A percentile compares a stretch with the other conserved stretches of the same genome.
These are phyloP conservation scores for Cordilura impudica DNA, from an alignment of 2,888 invertebrate genomes.

Conservation along the genomic window DNA sequence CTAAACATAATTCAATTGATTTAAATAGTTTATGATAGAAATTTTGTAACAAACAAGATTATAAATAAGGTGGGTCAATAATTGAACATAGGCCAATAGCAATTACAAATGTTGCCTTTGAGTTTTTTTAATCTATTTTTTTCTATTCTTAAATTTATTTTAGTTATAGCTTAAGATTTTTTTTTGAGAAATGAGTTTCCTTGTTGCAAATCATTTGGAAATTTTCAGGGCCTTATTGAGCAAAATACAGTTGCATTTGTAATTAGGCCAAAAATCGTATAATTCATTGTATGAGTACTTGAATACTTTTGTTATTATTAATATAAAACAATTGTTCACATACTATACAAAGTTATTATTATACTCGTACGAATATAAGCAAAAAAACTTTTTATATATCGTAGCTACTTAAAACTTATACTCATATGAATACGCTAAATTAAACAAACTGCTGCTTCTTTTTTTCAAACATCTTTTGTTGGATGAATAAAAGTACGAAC, in stretches of 20 bases:
- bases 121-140: too few species aligned
- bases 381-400: too few species aligned
- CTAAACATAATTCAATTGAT: background rate
- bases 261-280: background rate
- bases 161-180: too few species aligned
- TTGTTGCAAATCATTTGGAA: too few species aligned
- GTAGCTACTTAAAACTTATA: background rate
- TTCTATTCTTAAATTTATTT: too few species aligned
- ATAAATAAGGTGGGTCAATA: background rate
- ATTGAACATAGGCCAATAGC: background rate
- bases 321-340: conserved; percentile 15
- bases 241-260: too few species aligned
- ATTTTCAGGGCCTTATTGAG: too few species aligned
- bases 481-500: conserved; percentile 3
- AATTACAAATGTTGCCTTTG: background rate
- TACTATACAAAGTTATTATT: too few species aligned
- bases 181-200: too few species aligned
- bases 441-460: conserved; percentile 31
- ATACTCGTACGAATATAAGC: background rate
- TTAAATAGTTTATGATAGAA: background rate
- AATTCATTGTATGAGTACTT: conserved; percentile 7
- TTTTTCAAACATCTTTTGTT: background rate
- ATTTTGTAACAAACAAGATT: background rate
- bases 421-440: conserved; percentile 50
- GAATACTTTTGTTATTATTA: conserved; percentile 30